phyloP scores from a whole-genome alignment of 2,888 invertebrate genomes.

The Belgica antarctica region DNA sequence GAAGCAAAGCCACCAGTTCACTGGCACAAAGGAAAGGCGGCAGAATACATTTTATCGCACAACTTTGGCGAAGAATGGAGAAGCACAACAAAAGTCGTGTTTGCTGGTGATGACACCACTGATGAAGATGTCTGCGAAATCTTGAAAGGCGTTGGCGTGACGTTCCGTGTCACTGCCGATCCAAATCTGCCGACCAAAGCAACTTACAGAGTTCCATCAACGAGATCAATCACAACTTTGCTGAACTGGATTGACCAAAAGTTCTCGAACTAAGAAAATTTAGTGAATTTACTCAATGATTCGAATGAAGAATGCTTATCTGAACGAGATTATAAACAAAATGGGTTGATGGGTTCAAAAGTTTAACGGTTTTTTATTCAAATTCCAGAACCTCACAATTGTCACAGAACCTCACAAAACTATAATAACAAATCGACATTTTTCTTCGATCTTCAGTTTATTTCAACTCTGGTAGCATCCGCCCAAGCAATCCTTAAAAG shows the following conservation, averaged over 20 bases:
- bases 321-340: too few species aligned
- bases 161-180: conserved; percentile 69
- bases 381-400: too few species aligned
- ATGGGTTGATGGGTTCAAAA: too few species aligned
- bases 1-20: conserved; percentile 76
- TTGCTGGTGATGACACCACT: conserved; percentile 83
- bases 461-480: too few species aligned
- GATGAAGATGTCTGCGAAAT: conserved; percentile 55
- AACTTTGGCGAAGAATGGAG: conserved; percentile 73
- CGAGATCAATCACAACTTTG: conserved; percentile 68
- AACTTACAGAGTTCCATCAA: conserved; percentile 67
- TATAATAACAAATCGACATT: too few species aligned
- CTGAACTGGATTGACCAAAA: conserved; percentile 64
- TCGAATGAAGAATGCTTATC: too few species aligned
- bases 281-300: background rate
- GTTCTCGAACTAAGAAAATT: conserved; percentile 19
- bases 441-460: too few species aligned
- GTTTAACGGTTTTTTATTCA: too few species aligned
- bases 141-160: conserved; percentile 70
- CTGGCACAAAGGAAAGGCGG: conserved; percentile 78
- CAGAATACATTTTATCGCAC: conserved; percentile 68
- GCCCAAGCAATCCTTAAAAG: too few species aligned
- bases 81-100: conserved; percentile 69
- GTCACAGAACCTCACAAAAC: too few species aligned
- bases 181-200: conserved; percentile 68